phyloP scores from a whole-genome alignment of 2,113 vertebrate species.

The Otus sunia region DNA sequence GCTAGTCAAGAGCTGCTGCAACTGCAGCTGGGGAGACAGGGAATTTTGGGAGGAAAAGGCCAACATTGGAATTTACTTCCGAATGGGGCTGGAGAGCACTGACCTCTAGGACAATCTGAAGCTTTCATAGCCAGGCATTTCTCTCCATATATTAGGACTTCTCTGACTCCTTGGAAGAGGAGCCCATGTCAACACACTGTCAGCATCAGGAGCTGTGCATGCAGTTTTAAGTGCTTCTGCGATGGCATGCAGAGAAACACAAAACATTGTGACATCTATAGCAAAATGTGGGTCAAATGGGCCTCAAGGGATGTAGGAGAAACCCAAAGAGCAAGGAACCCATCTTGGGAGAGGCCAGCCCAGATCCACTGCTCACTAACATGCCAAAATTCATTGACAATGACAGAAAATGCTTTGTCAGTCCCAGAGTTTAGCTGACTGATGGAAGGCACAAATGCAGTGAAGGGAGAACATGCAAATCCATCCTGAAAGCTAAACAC shows the following conservation, averaged over 20 bases:
- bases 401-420: neutral
- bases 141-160: neutral
- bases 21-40: neutral
- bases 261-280: neutral
- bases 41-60: neutral
- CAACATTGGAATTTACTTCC: neutral
- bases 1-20: neutral
- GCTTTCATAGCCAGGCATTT: neutral
- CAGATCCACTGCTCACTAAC: neutral
- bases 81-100: neutral
- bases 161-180: neutral
- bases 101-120: neutral
- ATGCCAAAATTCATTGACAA: neutral
- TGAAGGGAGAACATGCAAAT: neutral
- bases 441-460: neutral
- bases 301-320: neutral
- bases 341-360: neutral
- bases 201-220: neutral
- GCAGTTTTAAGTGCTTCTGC: neutral
- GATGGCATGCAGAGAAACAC: neutral
- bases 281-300: neutral
- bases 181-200: neutral
- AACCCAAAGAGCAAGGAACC: neutral
- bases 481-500: neutral
- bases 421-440: neutral